Percentiles rank a stretch among this genome's conserved stretches.
These are phyloP conservation scores for Opisthograptis luteolata DNA, from an alignment of 2,888 invertebrate species.

Conservation along the genomic window DNA sequence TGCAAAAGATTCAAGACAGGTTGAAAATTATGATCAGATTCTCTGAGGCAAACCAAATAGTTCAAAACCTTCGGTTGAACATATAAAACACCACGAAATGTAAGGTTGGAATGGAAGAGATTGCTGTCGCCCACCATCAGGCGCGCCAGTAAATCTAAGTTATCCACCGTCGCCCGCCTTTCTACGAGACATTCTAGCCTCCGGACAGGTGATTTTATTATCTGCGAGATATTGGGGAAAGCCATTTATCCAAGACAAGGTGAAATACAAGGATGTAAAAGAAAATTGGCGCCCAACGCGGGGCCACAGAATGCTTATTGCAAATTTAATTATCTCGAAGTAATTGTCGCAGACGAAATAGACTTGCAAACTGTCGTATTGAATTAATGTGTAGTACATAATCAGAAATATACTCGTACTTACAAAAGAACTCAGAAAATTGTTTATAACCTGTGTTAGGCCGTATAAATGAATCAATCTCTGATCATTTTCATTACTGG, in stretches of 20 bases:
- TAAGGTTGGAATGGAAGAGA: no score
- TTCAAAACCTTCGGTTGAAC: no score
- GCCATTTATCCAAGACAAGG: not conserved
- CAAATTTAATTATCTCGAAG: not conserved
- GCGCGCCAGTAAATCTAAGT: not conserved
- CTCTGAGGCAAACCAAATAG: no score
- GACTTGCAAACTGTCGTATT: not conserved
- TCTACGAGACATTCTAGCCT: not conserved
- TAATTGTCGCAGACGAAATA: not conserved
- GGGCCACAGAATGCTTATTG: not conserved
- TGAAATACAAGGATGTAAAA: conserved; percentile 2
- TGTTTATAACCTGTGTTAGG: no score
- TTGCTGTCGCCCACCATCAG: not conserved
- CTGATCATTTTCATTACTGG: no score
- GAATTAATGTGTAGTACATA: no score
- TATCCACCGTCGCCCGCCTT: not conserved
- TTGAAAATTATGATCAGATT: no score
- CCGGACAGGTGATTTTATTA: conserved; percentile 1
- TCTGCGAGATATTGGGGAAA: conserved; percentile 1
- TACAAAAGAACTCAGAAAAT: no score
- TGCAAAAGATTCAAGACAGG: no score
- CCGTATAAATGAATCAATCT: no score
- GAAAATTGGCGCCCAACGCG: conserved; percentile 4
- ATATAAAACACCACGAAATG: no score
- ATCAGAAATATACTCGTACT: no score